These are phyloP conservation scores for Formicarius rufipectus DNA, from an alignment of 2,113 vertebrate species.

Conservation along the genomic window DNA sequence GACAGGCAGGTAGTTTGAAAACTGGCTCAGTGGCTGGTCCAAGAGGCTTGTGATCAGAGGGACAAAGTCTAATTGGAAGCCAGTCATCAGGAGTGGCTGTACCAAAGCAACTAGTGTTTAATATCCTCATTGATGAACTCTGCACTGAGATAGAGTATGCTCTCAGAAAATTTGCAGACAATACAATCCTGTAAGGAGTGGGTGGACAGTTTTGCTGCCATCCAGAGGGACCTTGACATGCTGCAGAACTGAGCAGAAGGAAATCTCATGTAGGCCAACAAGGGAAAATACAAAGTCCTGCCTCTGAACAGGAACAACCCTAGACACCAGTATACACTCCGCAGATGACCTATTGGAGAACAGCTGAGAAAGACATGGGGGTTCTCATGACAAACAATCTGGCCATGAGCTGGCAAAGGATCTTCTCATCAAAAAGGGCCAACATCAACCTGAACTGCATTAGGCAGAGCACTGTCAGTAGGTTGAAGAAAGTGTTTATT, in stretches of 20 bases:
- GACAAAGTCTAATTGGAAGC: not conserved
- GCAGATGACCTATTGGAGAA: not conserved
- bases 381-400: not conserved
- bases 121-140: not conserved
- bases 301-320: not conserved
- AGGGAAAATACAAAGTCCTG: not conserved
- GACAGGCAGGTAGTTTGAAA: not conserved
- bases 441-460: not conserved
- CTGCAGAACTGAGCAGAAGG: not conserved
- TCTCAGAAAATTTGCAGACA: not conserved
- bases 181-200: not conserved
- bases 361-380: not conserved
- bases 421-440: not conserved
- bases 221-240: not conserved
- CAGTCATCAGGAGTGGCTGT: not conserved
- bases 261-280: not conserved
- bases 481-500: not conserved
- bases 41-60: not conserved
- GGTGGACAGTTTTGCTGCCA: not conserved
- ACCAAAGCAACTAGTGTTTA: not conserved
- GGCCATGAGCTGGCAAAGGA: not conserved
- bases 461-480: not conserved
- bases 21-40: not conserved
- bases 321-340: accelerated
- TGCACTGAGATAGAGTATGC: not conserved